phyloP scores from a whole-genome alignment of 2,797 vertebrate species.

The Knipowitschia caucasica region DNA sequence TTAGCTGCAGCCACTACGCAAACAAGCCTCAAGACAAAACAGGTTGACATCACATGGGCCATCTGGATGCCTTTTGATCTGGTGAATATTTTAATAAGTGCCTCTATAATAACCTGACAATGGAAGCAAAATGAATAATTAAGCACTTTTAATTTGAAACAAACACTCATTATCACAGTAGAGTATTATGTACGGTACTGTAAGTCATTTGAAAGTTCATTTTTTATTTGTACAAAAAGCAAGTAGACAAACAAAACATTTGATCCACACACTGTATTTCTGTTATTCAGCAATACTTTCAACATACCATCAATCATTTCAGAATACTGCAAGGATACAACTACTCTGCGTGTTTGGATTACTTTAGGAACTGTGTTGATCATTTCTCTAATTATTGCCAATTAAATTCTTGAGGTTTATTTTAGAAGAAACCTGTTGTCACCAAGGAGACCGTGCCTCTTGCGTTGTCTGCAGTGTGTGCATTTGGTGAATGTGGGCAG shows the following conservation, averaged over 20 bases:
- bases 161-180: not conserved
- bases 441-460: slow-evolving; percentile 68
- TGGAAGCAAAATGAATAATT: not conserved
- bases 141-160: not conserved
- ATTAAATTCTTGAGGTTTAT: slow-evolving; percentile 61
- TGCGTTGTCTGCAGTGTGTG: slow-evolving; percentile 32
- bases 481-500: slow-evolving; percentile 55
- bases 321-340: slow-evolving; percentile 38
- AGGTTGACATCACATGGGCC: slow-evolving; percentile 10
- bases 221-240: not conserved
- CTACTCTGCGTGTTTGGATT: slow-evolving; percentile 59
- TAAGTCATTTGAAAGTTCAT: not conserved
- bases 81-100: slow-evolving; percentile 3
- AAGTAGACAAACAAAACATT: not conserved
- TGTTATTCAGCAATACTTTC: slow-evolving; percentile 42
- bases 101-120: slow-evolving; percentile 3
- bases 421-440: slow-evolving; percentile 65
- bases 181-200: not conserved
- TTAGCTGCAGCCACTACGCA: slow-evolving; percentile 10
- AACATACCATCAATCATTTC: slow-evolving; percentile 24
- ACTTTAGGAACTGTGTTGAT: slow-evolving; percentile 69
- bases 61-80: slow-evolving; percentile 9
- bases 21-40: slow-evolving; percentile 10
- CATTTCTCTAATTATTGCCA: slow-evolving; percentile 68
- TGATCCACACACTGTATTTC: not conserved